Evolutionary conservation across 2,113 vertebrate genomes (phyloP).

Genomic region (Chunga burmeisteri): DNA sequence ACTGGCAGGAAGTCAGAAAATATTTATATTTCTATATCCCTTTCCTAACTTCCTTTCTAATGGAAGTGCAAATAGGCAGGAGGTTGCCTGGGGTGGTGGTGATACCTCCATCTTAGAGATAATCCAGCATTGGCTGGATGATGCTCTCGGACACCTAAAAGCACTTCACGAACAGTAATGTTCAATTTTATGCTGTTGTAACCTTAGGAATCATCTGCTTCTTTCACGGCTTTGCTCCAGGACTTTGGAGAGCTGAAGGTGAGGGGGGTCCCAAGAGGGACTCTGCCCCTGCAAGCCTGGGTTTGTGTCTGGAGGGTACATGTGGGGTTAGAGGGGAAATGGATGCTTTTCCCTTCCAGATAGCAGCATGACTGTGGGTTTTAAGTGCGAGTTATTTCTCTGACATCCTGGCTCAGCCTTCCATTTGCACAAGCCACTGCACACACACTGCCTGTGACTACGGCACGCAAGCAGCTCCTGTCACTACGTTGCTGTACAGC

Average conservation of each 20-base stretch:
- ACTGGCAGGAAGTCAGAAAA: background rate
- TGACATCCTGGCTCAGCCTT: background rate
- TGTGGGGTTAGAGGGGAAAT: background rate
- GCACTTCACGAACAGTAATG: fast-evolving
- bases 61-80: background rate
- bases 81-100: background rate
- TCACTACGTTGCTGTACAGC: background rate
- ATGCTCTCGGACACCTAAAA: background rate
- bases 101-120: background rate
- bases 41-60: background rate
- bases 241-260: background rate
- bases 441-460: fast-evolving
- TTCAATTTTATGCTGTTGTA: background rate
- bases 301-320: background rate
- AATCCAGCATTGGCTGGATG: background rate
- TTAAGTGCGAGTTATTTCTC: background rate
- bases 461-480: background rate
- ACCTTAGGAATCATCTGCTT: background rate
- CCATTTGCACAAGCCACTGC: background rate
- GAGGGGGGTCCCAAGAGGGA: background rate
- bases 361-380: fast-evolving
- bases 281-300: background rate
- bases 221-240: background rate
- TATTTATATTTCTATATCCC: background rate
- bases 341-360: background rate